Base-by-base conservation (phyloP, 1,140 invertebrate genomes). In the Psix sp. region DNA sequence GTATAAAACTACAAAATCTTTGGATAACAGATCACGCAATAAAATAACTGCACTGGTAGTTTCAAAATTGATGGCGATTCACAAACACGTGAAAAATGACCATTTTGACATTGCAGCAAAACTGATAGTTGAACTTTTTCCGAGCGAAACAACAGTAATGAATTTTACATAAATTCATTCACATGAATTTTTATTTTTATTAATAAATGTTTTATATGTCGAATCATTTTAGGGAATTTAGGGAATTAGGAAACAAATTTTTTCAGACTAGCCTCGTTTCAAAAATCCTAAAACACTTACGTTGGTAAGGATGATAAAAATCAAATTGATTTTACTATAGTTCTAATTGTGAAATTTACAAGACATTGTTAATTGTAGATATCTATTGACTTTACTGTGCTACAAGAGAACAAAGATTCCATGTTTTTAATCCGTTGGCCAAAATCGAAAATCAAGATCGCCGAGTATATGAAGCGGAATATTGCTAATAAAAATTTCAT, bases 381-480 rank as follows among this genome's bases (percentile, higher is more conserved):
- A 24, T 24, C 21, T 24, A 24, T 40, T 14, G 51, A 42, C 11
- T 54, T 54, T 11, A 20, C 1, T 20, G 5, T 10, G 3, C 20
- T 40, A 20, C 9, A 42, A 38, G 26, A 54, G 20, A 7, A 16
- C 10, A 54, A 54, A 54, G 51, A 54, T 1, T 2, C 36, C 1
- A 14, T 9, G 0, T 54, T 54, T 20, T 31, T 54, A 10, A 7
- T 26, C 10, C 36, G 38, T 0, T 54, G 51, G 38, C 21, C 48
- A 52, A 52, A 52, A 1, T 1, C 11, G 11, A 52, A 39, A 52
- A 26, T 20, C 0, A 52, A 52, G 10, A 52, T 52, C 11, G 13
- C 21, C 16, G 1, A n/a, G 3, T 52, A 39, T n/a, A 54, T 54
- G 38, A 29, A 33, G 14, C 9, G 9, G 17, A 54, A 40, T 26